Percentiles rank a stretch among this genome's conserved stretches.
Evolutionary conservation across 2,888 invertebrate species (phyloP).

Genomic region (Pegoplata infirma): DNA sequence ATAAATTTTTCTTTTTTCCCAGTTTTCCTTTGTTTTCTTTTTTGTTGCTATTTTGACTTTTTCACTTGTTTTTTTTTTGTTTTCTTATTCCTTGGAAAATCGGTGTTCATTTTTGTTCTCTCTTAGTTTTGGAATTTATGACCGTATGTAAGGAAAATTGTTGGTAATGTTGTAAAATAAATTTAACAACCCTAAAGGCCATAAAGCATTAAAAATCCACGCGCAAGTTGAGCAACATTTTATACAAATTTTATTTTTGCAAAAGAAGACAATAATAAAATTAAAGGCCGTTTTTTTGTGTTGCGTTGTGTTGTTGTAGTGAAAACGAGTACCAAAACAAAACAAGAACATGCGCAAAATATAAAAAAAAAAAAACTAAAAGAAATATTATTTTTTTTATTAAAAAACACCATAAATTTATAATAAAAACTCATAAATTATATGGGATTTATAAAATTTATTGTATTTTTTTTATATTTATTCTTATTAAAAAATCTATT

Average conservation of each 20-base stretch:
- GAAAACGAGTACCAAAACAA: slow-evolving; percentile 37
- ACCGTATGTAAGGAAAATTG: slow-evolving; percentile 35
- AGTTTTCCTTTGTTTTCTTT: slow-evolving; percentile 1
- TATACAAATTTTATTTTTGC: slow-evolving; percentile 28
- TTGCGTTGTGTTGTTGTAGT: slow-evolving; percentile 37
- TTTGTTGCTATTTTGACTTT: not conserved
- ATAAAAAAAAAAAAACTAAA: not conserved
- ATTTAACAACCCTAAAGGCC: slow-evolving; percentile 71
- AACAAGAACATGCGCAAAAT: slow-evolving; percentile 58
- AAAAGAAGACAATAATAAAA: slow-evolving; percentile 9
- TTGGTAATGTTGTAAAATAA: slow-evolving; percentile 71
- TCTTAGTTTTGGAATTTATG: slow-evolving; percentile 51
- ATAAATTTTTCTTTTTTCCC: not conserved
- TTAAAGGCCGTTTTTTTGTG: slow-evolving; percentile 43
- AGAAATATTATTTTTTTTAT: not conserved
- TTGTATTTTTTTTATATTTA: not conserved
- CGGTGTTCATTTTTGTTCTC: slow-evolving; percentile 11
- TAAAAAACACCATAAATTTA: slow-evolving; percentile 10
- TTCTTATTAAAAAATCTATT: not conserved
- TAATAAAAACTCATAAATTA: slow-evolving; percentile 8
- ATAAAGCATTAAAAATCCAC: slow-evolving; percentile 72
- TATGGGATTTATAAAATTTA: slow-evolving; percentile 1
- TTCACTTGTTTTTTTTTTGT: slow-evolving; percentile 4
- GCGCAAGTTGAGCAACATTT: slow-evolving; percentile 53
- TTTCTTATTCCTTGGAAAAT: slow-evolving; percentile 22